A percentile compares a stretch with the other conserved stretches of the same genome.
Conservation (phyloP, 2,797 vertebrate species). For the Erethizon dorsatum region DNA sequence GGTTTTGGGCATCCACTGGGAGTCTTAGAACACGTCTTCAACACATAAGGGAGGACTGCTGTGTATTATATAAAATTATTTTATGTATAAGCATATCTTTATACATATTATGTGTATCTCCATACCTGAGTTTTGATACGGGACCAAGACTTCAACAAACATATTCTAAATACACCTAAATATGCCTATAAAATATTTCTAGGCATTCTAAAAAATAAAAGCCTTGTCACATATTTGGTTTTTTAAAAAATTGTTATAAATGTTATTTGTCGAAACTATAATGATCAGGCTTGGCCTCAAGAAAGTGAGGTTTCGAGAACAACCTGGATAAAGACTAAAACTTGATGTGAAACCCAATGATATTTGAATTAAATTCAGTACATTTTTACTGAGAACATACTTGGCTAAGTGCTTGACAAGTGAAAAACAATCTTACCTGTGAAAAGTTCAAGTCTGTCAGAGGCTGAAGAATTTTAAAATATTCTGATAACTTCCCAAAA, state of each 20-base stretch:
- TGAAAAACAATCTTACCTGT: background rate
- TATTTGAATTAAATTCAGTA: constrained; percentile 48
- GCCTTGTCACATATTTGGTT: background rate
- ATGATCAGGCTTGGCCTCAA: background rate
- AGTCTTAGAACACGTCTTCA: background rate
- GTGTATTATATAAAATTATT: background rate
- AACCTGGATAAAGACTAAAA: constrained; percentile 34
- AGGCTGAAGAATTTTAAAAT: constrained; percentile 31
- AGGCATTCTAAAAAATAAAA: background rate
- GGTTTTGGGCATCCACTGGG: background rate
- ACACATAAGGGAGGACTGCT: background rate
- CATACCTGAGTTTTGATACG: background rate
- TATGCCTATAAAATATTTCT: constrained; percentile 29
- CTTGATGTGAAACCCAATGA: background rate
- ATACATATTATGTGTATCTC: background rate
- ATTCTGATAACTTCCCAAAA: constrained; percentile 26
- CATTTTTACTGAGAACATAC: constrained; percentile 34
- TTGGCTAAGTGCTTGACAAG: background rate
- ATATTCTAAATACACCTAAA: background rate
- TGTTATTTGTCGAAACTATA: background rate
- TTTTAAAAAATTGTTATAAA: background rate
- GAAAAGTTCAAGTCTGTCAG: background rate
- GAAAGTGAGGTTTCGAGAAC: constrained; percentile 22
- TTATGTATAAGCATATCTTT: background rate
- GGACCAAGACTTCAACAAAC: background rate